These are phyloP conservation scores for Atta texana DNA, from an alignment of 1,140 invertebrate genomes.

Conservation along the genomic window DNA sequence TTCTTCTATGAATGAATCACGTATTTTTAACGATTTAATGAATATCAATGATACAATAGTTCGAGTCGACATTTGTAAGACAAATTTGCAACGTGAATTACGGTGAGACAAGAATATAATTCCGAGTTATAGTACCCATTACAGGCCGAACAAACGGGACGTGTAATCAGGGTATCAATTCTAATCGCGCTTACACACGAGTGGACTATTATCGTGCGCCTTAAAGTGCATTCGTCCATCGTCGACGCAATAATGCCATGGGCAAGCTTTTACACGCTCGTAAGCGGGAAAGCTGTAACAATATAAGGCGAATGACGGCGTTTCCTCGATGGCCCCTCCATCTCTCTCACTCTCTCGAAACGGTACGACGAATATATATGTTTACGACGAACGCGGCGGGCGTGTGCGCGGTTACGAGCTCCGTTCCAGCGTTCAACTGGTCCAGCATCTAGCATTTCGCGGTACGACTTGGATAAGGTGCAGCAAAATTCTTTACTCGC, in stretches of 20 bases:
- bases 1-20: neutral
- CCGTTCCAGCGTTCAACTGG: constrained; percentile 18
- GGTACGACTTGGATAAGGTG: constrained; percentile 34
- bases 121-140: constrained; percentile 9
- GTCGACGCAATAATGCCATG: constrained; percentile 9
- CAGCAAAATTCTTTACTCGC: constrained; percentile 62
- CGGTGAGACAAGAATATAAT: neutral
- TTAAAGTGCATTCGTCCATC: constrained; percentile 28
- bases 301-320: neutral
- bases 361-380: constrained; percentile 13
- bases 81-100: constrained; percentile 39
- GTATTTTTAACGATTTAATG: neutral
- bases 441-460: constrained; percentile 63
- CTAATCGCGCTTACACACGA: constrained; percentile 37
- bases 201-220: constrained; percentile 14
- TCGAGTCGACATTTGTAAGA: neutral
- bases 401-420: constrained; percentile 20
- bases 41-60: neutral
- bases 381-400: constrained; percentile 36
- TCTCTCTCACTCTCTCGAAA: neutral
- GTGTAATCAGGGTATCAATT: constrained; percentile 25
- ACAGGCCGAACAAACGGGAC: neutral
- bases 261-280: constrained; percentile 43
- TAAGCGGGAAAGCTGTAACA: constrained; percentile 41
- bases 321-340: neutral